These are phyloP conservation scores for Tanypteryx hageni DNA, from an alignment of 2,888 invertebrate species.

Conservation along the genomic window DNA sequence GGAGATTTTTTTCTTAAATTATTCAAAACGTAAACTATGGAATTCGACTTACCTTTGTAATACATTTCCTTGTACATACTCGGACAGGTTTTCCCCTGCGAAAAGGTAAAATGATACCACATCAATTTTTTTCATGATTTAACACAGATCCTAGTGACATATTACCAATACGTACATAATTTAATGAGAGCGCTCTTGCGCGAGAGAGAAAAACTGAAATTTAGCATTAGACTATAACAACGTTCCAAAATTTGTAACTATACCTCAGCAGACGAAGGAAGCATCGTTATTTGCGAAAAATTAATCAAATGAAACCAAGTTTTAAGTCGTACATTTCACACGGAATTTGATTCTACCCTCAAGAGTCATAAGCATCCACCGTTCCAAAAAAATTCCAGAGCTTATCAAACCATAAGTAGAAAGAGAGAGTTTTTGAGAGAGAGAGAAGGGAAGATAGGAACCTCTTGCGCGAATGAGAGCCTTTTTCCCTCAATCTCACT, in stretches of 20 bases:
- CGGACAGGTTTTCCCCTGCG: constrained; percentile 86
- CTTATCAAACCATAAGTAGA: background rate
- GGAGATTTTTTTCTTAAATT: background rate
- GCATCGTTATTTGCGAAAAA: no score
- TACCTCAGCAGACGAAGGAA: no score
- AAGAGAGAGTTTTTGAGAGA: background rate
- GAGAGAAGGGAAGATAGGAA: no score
- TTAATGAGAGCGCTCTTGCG: background rate
- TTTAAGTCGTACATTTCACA: no score
- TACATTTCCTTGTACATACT: constrained; percentile 94
- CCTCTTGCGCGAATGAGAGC: no score
- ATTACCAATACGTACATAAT: background rate
- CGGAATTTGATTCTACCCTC: no score
- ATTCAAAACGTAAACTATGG: background rate
- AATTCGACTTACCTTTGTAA: constrained; percentile 83
- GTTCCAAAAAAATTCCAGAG: background rate
- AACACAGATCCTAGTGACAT: background rate
- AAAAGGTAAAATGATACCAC: constrained; percentile 68
- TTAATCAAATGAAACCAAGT: no score
- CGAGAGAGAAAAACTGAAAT: no score
- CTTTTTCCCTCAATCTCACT: no score
- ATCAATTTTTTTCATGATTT: background rate
- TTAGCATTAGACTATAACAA: no score
- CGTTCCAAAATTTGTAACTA: no score
- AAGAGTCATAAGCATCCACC: no score